phyloP scores from a whole-genome alignment of 1,140 invertebrate genomes.

The Tyrophagus putrescentiae region DNA sequence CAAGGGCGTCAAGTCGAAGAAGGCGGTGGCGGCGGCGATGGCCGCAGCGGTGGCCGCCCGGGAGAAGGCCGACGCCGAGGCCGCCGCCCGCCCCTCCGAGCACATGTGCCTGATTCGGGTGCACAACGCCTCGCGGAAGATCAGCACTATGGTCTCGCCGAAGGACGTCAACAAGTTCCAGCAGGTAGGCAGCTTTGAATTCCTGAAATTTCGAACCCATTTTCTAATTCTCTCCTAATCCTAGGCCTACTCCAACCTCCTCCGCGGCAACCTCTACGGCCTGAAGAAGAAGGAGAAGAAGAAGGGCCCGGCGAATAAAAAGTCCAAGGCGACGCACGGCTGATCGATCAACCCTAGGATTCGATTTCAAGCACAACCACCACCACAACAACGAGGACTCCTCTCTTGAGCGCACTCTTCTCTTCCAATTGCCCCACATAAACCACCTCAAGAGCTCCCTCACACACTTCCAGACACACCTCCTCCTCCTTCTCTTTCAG shows the following conservation, averaged over 20 bases:
- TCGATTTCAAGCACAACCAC: not conserved
- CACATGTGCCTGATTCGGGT: slow-evolving; percentile 23
- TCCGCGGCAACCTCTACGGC: slow-evolving; percentile 22
- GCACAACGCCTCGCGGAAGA: slow-evolving; percentile 17
- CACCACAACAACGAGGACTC: too few species aligned
- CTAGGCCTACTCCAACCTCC: slow-evolving; percentile 23
- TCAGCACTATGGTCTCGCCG: slow-evolving; percentile 18
- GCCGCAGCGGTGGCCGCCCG: too few species aligned
- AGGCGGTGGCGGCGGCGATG: not conserved
- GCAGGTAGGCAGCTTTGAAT: slow-evolving; percentile 18
- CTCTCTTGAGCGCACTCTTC: too few species aligned
- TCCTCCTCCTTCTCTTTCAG: too few species aligned
- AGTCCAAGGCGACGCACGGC: slow-evolving; percentile 18
- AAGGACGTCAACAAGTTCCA: slow-evolving; percentile 26
- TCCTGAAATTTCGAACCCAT: not conserved
- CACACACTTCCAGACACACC: too few species aligned
- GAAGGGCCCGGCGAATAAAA: not conserved
- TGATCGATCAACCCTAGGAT: not conserved
- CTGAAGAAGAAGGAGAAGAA: slow-evolving; percentile 23
- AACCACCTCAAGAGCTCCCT: too few species aligned
- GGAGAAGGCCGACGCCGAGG: not conserved
- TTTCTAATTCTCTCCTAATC: slow-evolving; percentile 12
- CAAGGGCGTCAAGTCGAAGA: slow-evolving; percentile 12
- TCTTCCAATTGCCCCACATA: too few species aligned
- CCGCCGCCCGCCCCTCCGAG: not conserved